Base-by-base conservation (phyloP, 1,140 invertebrate genomes). In the Saxidomus purpurata region DNA sequence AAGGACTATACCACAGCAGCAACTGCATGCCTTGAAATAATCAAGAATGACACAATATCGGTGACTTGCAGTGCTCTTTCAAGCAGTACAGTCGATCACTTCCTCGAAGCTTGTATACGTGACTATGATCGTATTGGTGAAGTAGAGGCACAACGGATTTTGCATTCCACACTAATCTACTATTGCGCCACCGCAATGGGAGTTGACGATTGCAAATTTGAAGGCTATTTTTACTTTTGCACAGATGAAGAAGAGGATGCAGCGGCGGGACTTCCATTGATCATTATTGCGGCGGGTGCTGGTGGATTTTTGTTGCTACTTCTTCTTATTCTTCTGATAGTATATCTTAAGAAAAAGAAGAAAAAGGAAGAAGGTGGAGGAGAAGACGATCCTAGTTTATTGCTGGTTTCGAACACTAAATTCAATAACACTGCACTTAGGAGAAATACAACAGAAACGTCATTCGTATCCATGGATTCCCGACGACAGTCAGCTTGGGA, bases 101-200 rank as follows among this genome's bases (percentile, higher is more conserved):
- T 89, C 49, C 36, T 89, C 22, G 87, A 89, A 63, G 87, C 87
- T 2, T 89, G 87, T 59, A 84, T 89, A 17, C 63, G 87, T 28
- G 87, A 89, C 22, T 83, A 89, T 36, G 47, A 47, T 11, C 31
- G 80, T 25, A 47, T 36, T 63, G 80, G 69, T 36, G 69, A 59
- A 36, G 36, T 13, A 22, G 55, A 81, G 15, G 34, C 87, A n/a
- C 22, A 49, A 19, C 4, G 36, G 15, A 63, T 89, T 15, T 43
- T 89, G 22, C 11, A 25, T 13, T 43, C 28, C 13, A 52, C 87
- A 17, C 19, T 89, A 13, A 59, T 89, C 9, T 77, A 83, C 69
- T 89, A 89, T 69, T 89, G 87, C 52, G 69, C 47, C 3, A 76
- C 59, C 3, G 80, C 69, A 38, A 49, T 77, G 52, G 49, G 47